These are phyloP conservation scores for Emydocephalus ijimae DNA, from an alignment of 2,113 vertebrate genomes.

Conservation along the genomic window DNA sequence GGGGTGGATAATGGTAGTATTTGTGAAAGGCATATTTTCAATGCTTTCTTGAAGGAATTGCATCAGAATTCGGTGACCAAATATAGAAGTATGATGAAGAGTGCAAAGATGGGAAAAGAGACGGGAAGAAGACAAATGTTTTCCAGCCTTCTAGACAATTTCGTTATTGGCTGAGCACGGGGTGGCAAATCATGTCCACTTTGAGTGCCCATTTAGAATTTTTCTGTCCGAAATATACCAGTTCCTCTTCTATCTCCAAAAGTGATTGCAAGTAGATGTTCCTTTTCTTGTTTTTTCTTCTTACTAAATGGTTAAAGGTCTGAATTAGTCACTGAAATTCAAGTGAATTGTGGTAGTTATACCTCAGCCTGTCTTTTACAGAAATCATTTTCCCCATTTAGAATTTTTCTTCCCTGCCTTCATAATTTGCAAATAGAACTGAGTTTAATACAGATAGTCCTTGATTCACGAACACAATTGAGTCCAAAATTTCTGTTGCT, in stretches of 20 bases:
- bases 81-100: not conserved
- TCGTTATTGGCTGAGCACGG: not conserved
- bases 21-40: not conserved
- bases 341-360: not conserved
- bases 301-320: not conserved
- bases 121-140: not conserved
- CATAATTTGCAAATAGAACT: constrained; percentile 6
- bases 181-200: not conserved
- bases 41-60: not conserved
- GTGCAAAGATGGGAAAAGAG: not conserved
- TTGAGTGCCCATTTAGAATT: not conserved
- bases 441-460: not conserved
- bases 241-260: not conserved
- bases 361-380: constrained; percentile 3
- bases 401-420: not conserved
- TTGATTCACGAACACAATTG: not conserved
- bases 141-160: not conserved
- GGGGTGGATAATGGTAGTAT: not conserved
- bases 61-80: not conserved
- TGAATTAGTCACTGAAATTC: constrained; percentile 7
- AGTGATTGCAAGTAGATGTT: not conserved
- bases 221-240: constrained; percentile 6
- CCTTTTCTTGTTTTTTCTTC: constrained; percentile 6
- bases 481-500: not conserved
- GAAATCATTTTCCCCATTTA: not conserved